These are phyloP conservation scores for Pseudococcus longispinus DNA, from an alignment of 2,888 invertebrate genomes.

Conservation along the genomic window DNA sequence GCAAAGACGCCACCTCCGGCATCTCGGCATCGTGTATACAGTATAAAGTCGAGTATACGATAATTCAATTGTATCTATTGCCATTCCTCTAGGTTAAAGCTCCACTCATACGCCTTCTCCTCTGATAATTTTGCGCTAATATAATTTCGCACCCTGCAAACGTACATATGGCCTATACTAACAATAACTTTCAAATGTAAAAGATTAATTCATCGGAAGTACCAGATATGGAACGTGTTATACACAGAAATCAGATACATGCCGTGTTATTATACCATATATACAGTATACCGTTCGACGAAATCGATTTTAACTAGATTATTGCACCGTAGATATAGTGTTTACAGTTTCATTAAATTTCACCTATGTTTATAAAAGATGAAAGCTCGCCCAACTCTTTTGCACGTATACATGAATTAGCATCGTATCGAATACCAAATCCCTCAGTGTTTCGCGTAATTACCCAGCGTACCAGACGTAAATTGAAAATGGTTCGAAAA, in stretches of 20 bases:
- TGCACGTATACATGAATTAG: conserved; percentile 13
- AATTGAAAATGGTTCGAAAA: conserved; percentile 36
- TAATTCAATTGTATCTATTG: conserved; percentile 36
- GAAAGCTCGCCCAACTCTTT: neutral
- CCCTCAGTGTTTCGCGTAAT: neutral
- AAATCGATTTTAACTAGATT: conserved; percentile 32
- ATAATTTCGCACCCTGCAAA: neutral
- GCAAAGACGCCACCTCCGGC: conserved; percentile 3
- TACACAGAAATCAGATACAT: neutral
- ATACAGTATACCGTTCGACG: neutral
- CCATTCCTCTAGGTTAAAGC: neutral
- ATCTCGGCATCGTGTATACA: neutral
- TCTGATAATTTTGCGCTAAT: neutral
- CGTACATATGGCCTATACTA: neutral
- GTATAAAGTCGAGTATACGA: neutral
- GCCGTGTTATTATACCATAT: neutral
- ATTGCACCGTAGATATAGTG: neutral
- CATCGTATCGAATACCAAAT: neutral
- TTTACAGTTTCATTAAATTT: conserved; percentile 35
- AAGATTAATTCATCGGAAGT: conserved; percentile 37
- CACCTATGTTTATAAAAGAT: conserved; percentile 28
- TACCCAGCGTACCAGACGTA: conserved; percentile 20
- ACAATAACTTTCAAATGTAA: conserved; percentile 5
- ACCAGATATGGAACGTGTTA: neutral
- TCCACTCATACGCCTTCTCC: neutral